These are phyloP conservation scores for Lagria hirta DNA, from an alignment of 2,888 invertebrate genomes.

Conservation along the genomic window DNA sequence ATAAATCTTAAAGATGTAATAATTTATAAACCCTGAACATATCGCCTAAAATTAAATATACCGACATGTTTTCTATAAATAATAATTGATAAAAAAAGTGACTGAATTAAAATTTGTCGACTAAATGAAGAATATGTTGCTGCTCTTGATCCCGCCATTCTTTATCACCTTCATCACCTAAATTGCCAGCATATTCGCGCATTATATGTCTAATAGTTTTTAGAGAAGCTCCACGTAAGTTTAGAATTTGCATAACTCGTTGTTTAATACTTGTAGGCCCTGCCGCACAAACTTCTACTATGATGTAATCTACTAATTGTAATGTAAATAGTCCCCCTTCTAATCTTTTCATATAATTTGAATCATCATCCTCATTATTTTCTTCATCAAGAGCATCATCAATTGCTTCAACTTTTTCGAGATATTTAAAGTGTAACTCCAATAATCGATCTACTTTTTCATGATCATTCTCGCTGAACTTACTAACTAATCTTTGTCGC, in stretches of 20 bases:
- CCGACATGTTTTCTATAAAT: too few species aligned
- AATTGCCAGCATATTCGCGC: constrained; percentile 95
- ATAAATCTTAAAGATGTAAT: too few species aligned
- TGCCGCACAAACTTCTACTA: constrained; percentile 76
- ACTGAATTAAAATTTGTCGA: constrained; percentile 92
- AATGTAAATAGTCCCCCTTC: constrained; percentile 94
- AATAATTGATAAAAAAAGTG: too few species aligned
- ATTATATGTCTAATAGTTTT: constrained; percentile 92
- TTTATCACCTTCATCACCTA: constrained; percentile 85
- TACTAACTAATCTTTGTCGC: constrained; percentile 84
- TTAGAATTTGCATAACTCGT: constrained; percentile 83
- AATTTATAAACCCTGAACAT: too few species aligned
- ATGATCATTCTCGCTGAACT: constrained; percentile 97
- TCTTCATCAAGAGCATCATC: constrained; percentile 73
- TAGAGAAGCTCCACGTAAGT: constrained; percentile 85
- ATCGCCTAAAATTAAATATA: too few species aligned
- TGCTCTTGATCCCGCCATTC: constrained; percentile 88
- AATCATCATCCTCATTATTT: constrained; percentile 63
- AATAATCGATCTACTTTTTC: constrained; percentile 96
- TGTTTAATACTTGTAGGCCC: constrained; percentile 76
- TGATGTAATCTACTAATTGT: constrained; percentile 89
- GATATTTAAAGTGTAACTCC: constrained; percentile 96
- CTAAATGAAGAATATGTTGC: constrained; percentile 86
- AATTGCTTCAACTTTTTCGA: constrained; percentile 85
- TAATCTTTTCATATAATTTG: constrained; percentile 82